Evolutionary conservation across 2,797 vertebrate genomes (phyloP).

Genomic region (Enteromius fasciolatus): DNA sequence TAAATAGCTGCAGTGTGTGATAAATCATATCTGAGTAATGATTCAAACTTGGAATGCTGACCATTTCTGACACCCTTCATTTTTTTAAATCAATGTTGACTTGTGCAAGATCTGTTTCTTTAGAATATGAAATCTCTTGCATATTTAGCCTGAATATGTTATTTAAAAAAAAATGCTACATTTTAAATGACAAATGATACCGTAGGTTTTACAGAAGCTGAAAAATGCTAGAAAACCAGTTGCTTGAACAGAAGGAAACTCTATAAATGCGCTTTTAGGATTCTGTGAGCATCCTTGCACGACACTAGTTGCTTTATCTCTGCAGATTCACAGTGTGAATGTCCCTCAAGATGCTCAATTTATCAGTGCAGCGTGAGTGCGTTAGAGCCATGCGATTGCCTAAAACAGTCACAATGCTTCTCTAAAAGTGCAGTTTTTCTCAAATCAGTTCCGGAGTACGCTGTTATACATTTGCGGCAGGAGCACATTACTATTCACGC

Average conservation of each 20-base stretch:
- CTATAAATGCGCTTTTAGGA: neutral
- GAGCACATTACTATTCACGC: slow-evolving; percentile 22
- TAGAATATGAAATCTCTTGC: neutral
- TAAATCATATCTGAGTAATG: neutral
- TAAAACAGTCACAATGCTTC: neutral
- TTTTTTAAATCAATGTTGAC: neutral
- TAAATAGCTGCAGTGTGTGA: neutral
- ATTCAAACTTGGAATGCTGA: neutral
- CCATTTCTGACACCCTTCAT: neutral
- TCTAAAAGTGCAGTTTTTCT: neutral
- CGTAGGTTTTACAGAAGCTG: neutral
- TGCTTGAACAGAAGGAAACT: neutral
- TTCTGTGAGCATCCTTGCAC: neutral
- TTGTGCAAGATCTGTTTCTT: neutral
- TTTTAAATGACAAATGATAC: neutral
- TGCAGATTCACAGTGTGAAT: neutral
- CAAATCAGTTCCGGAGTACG: neutral
- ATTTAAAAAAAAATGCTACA: neutral
- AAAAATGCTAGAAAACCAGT: neutral
- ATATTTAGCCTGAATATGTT: neutral
- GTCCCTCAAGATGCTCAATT: neutral
- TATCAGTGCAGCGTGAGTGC: neutral
- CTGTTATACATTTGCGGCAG: neutral
- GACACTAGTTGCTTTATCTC: neutral
- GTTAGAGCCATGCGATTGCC: neutral